A percentile compares a stretch with the other conserved stretches of the same genome.
These are phyloP conservation scores for Margarornis squamiger DNA, from an alignment of 2,797 vertebrate species.

Conservation along the genomic window DNA sequence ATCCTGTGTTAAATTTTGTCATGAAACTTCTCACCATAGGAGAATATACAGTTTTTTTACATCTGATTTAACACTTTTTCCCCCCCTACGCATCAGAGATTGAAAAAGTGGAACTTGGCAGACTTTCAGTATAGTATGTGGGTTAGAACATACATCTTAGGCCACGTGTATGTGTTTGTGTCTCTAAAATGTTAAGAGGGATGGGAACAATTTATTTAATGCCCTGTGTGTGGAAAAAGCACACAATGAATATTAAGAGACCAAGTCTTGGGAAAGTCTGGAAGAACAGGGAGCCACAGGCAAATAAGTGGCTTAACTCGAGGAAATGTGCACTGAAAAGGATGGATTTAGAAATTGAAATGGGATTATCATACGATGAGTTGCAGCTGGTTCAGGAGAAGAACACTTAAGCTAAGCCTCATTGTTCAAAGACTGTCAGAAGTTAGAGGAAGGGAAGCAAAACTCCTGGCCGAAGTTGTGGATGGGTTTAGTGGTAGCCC, in stretches of 20 bases:
- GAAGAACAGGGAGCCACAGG: neutral
- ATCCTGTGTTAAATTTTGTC: neutral
- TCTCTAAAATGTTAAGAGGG: neutral
- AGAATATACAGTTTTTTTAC: neutral
- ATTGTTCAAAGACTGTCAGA: neutral
- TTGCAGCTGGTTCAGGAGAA: neutral
- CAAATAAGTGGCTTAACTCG: neutral
- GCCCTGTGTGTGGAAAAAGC: neutral
- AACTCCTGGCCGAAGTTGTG: neutral
- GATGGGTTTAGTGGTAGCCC: neutral
- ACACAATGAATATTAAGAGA: neutral
- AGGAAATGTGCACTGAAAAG: neutral
- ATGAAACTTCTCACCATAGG: neutral
- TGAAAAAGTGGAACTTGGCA: neutral
- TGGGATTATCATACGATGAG: neutral
- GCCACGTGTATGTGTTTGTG: neutral
- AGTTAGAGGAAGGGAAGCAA: neutral
- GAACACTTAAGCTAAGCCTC: neutral
- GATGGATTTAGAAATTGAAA: neutral
- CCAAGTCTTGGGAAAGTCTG: neutral
- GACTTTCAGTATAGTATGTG: neutral
- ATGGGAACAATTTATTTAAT: neutral
- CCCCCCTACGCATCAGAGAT: accelerated
- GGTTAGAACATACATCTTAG: neutral
- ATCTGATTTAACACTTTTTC: neutral